Evolutionary conservation across 1,140 invertebrate species (phyloP), one percentile per base, ranked within the genome.

Genomic region (Leptopilina clavipes): DNA sequence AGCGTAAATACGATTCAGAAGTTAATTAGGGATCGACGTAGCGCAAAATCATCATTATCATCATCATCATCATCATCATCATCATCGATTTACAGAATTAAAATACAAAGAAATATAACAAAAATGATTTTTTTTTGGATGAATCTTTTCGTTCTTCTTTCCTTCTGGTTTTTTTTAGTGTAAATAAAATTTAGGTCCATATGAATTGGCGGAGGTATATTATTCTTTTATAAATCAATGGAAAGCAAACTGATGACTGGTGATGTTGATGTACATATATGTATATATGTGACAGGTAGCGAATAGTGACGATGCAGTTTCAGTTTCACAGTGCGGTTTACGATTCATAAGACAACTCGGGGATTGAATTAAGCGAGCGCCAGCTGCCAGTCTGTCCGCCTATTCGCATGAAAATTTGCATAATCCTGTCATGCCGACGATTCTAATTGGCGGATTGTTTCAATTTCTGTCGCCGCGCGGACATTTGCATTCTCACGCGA

Each of bases 401-500:
- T 84, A 81, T 82, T 80, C 81, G 74, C 79, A 78, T 83, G 78
- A 85, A 86, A 89, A 89, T 90, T 86, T 90, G 84, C 88, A 89
- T 90, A 90, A 90, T 90, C 86, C 86, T 88, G 85, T 90, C 86
- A 88, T 86, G 85, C 82, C 86, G 86, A 86, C 88, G 85, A 87
- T 88, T 89, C 88, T 90, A 90, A 90, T 90, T 90, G 89, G 88
- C 86, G 88, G 88, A 89, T 89, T 89, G 89, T 90, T 90, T 90
- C 88, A 89, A 89, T 89, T 89, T 87, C 87, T 86, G 81, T 87
- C 83, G 83, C 83, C 82, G 79, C 77, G 82, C 77, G 82, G 79
- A 82, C 84, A 89, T 89, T 89, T 88, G 86, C 85, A 89, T 89
- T 85, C 74, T 73, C 31, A 70, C 78, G n/a, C 65, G 74, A 74